Evolutionary conservation across 1,140 invertebrate genomes (phyloP).

Genomic region (Drosophila ambigua): DNA sequence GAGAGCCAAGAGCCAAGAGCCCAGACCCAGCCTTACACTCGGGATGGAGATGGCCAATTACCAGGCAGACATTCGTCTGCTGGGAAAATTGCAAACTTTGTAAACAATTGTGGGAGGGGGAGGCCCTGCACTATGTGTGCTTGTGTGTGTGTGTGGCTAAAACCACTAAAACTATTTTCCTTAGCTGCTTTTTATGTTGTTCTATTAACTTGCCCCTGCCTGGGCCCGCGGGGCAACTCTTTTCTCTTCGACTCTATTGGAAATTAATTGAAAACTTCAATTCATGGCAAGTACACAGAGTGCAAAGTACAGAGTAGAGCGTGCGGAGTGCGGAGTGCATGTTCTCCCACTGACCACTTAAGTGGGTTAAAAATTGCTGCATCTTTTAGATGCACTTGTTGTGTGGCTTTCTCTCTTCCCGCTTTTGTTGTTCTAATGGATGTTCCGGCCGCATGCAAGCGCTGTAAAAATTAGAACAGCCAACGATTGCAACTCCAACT

Average conservation of each 20-base stretch:
- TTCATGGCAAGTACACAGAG: conserved; percentile 55
- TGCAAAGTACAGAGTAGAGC: background rate
- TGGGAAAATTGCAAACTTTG: conserved; percentile 22
- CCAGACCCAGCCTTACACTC: background rate
- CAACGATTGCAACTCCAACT: conserved; percentile 24
- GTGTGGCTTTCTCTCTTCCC: conserved; percentile 31
- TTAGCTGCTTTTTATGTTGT: conserved; percentile 44
- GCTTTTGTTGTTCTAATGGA: conserved; percentile 64
- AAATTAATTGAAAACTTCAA: conserved; percentile 80
- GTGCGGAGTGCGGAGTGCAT: background rate
- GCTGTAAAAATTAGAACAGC: conserved; percentile 61
- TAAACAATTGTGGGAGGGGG: background rate
- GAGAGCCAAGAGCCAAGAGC: background rate
- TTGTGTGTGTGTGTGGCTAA: background rate
- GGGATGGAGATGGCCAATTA: conserved; percentile 51
- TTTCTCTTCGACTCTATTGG: conserved; percentile 46
- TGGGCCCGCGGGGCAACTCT: conserved; percentile 21
- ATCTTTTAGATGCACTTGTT: conserved; percentile 64
- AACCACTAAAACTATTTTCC: conserved; percentile 57
- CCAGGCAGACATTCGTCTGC: conserved; percentile 60
- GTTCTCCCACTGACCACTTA: conserved; percentile 56
- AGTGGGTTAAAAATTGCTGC: conserved; percentile 73
- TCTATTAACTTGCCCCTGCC: conserved; percentile 37
- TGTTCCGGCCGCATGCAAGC: conserved; percentile 65
- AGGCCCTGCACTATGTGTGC: background rate